Percentiles rank a stretch among this genome's conserved stretches.
Conservation (phyloP, 2,113 vertebrate genomes). For the Uropsilus gracilis region DNA sequence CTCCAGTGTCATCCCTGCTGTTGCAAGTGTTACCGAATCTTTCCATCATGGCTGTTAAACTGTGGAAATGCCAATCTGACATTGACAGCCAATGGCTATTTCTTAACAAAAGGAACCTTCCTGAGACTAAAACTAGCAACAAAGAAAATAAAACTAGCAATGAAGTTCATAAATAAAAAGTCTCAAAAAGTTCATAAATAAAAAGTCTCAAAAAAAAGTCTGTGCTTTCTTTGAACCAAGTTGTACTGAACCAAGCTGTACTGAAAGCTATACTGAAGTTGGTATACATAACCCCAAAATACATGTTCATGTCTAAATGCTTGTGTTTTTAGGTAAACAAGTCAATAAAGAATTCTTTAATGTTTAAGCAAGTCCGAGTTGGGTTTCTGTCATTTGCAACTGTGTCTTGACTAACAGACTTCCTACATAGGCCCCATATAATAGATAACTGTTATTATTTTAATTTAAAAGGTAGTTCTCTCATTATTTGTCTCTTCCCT, state of each 20-base stretch:
- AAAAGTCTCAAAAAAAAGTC: too few species aligned
- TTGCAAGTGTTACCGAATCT: not conserved
- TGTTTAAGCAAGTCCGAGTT: not conserved
- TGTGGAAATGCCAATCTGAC: not conserved
- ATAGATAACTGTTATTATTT: not conserved
- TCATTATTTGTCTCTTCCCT: not conserved
- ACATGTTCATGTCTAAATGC: too few species aligned
- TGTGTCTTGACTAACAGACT: not conserved
- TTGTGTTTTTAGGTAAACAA: not conserved
- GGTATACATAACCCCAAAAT: not conserved
- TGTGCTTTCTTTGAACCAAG: too few species aligned
- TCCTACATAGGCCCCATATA: not conserved
- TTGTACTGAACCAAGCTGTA: too few species aligned
- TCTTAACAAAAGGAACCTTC: not conserved
- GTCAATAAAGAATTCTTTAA: not conserved
- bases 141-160: too few species aligned
- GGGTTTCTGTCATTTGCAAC: conserved; percentile 38
- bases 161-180: too few species aligned
- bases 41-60: not conserved
- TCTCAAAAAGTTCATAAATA: too few species aligned
- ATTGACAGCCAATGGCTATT: not conserved
- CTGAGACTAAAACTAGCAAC: conserved; percentile 34
- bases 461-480: not conserved
- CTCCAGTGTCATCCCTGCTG: too few species aligned
- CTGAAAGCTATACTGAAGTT: not conserved